These are phyloP conservation scores for Isaurus tuberculatus DNA, from an alignment of 92 coral and sea anemone genomes.

Conservation along the genomic window DNA sequence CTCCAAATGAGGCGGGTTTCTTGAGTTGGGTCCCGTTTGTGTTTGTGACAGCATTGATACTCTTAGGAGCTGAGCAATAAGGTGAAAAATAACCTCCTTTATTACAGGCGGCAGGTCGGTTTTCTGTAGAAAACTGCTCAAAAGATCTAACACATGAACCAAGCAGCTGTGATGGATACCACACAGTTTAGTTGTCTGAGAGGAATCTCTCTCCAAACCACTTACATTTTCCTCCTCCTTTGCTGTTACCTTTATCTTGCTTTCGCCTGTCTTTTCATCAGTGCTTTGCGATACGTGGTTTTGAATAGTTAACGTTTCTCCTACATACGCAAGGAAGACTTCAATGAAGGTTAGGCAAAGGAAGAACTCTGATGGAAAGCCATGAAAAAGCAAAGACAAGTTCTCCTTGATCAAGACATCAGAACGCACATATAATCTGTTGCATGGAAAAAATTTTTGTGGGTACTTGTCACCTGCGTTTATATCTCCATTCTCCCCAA, in stretches of 20 bases:
- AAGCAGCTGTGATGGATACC: constrained; percentile 40
- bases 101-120: constrained; percentile 72
- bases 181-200: background rate
- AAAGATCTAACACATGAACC: constrained; percentile 61
- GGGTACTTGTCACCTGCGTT: constrained; percentile 72
- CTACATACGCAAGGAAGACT: constrained; percentile 59
- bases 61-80: constrained; percentile 86
- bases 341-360: constrained; percentile 81
- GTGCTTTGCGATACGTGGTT: background rate
- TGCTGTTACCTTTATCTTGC: background rate
- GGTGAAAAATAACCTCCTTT: constrained; percentile 79
- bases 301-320: constrained; percentile 15
- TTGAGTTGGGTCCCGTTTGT: constrained; percentile 32
- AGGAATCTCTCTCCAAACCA: background rate
- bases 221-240: background rate
- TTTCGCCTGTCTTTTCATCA: background rate
- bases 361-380: constrained; percentile 73
- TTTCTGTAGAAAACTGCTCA: constrained; percentile 66
- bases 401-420: constrained; percentile 66
- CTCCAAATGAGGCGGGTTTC: constrained; percentile 50
- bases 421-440: constrained; percentile 73
- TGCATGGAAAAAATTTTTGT: constrained; percentile 76
- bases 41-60: constrained; percentile 62
- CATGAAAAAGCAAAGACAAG: constrained; percentile 75
- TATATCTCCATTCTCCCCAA: constrained; percentile 31